A percentile compares a stretch with the other conserved stretches of the same genome.
Evolutionary conservation across 2,797 vertebrate genomes (phyloP).

Genomic region (Iguana delicatissima): DNA sequence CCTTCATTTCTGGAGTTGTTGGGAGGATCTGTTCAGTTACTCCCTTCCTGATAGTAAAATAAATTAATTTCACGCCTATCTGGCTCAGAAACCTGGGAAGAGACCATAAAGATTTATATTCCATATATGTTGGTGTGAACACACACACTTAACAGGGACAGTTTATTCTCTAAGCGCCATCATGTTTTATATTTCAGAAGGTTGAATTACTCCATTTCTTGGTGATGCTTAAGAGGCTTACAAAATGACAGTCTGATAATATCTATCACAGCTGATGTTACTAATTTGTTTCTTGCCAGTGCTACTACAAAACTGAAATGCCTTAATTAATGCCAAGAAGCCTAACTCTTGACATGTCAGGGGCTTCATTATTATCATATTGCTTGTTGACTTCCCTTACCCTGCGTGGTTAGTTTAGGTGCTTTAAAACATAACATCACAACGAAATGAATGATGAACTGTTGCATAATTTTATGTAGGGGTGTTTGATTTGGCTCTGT

Average conservation of each 20-base stretch:
- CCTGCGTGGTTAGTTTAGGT: constrained; percentile 12
- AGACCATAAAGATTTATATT: constrained; percentile 30
- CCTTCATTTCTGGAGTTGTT: not conserved
- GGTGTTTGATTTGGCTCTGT: constrained; percentile 23
- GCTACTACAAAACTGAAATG: constrained; percentile 31
- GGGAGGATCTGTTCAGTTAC: not conserved
- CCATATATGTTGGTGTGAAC: not conserved
- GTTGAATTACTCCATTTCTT: constrained; percentile 48
- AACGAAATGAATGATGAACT: not conserved
- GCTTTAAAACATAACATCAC: not conserved
- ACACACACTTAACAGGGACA: not conserved
- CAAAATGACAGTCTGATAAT: constrained; percentile 28
- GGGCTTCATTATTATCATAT: not conserved
- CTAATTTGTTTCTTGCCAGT: constrained; percentile 23
- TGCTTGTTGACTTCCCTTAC: constrained; percentile 13
- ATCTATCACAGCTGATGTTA: constrained; percentile 1
- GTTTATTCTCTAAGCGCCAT: constrained; percentile 17
- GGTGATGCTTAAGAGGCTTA: constrained; percentile 26
- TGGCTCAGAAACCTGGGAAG: constrained; percentile 16
- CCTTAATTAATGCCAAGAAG: constrained; percentile 28
- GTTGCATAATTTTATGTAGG: not conserved
- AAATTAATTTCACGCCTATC: constrained; percentile 25
- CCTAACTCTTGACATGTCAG: constrained; percentile 28
- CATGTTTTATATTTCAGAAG: constrained; percentile 8
- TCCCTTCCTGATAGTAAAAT: constrained; percentile 27